Evolutionary conservation across 2,888 invertebrate species (phyloP).

Genomic region (Lomographa bimaculata): DNA sequence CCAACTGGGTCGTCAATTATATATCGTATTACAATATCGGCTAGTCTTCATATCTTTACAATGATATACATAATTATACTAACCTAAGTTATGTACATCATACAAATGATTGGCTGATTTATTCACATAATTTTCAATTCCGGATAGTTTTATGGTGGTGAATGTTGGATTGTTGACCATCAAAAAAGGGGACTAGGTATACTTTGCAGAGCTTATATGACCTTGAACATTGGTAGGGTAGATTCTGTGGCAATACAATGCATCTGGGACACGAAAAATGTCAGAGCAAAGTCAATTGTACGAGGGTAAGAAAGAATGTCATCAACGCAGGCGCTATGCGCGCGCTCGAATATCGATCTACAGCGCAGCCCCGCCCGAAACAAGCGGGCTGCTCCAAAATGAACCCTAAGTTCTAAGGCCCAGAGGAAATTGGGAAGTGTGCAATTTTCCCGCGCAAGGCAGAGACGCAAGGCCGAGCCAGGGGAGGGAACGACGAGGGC

Average conservation of each 20-base stretch:
- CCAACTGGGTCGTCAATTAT: too few relatives aligned
- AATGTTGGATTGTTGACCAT: too few relatives aligned
- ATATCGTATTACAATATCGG: too few relatives aligned
- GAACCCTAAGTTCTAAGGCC: constrained; percentile 12
- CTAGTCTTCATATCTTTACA: too few relatives aligned
- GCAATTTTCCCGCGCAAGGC: constrained; percentile 43
- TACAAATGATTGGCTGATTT: too few relatives aligned
- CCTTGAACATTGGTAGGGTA: constrained; percentile 55
- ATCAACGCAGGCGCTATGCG: constrained; percentile 39
- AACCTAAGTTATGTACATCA: too few relatives aligned
- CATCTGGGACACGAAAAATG: constrained; percentile 55
- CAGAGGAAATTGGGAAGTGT: constrained; percentile 23
- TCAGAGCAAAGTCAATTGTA: constrained; percentile 36
- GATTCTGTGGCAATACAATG: constrained; percentile 40
- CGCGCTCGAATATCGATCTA: constrained; percentile 39
- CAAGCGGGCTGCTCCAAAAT: constrained; percentile 5
- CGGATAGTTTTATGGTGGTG: too few relatives aligned
- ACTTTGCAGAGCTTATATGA: constrained; percentile 27
- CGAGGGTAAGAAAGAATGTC: constrained; percentile 21
- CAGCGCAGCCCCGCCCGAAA: constrained; percentile 16
- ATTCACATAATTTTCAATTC: too few relatives aligned
- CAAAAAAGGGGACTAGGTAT: too few relatives aligned
- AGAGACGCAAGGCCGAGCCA: constrained; percentile 42
- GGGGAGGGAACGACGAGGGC: constrained; percentile 52
- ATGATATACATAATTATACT: too few relatives aligned